These are phyloP conservation scores for Eupithecia vulgata DNA, from an alignment of 2,888 invertebrate genomes.

Conservation along the genomic window DNA sequence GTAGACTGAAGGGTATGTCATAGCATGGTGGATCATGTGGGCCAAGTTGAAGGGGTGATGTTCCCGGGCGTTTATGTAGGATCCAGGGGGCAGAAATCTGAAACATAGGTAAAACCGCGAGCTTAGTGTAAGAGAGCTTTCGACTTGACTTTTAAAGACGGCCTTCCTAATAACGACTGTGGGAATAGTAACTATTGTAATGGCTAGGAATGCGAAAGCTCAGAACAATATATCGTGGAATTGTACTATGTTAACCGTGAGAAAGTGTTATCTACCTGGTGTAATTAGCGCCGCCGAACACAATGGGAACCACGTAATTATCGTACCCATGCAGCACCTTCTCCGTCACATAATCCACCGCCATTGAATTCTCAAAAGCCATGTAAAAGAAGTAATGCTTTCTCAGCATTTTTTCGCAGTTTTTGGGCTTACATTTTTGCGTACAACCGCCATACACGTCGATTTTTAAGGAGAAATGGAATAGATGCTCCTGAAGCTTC, in stretches of 20 bases:
- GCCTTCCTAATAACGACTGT: background rate
- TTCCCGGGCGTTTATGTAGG: conserved; percentile 64
- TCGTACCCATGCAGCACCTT: conserved; percentile 72
- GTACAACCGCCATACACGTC: conserved; percentile 62
- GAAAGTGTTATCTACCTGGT: conserved; percentile 55
- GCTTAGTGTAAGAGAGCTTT: background rate
- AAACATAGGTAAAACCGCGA: background rate
- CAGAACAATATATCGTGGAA: background rate
- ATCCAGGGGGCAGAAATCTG: conserved; percentile 66
- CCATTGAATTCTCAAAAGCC: conserved; percentile 66
- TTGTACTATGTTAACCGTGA: conserved; percentile 27
- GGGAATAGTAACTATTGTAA: background rate
- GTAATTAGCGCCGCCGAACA: conserved; percentile 87
- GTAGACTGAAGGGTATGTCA: conserved; percentile 49
- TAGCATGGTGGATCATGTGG: conserved; percentile 52
- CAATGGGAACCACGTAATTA: conserved; percentile 87
- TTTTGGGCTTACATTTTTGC: conserved; percentile 47
- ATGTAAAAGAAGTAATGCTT: conserved; percentile 67
- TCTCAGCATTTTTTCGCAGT: conserved; percentile 54
- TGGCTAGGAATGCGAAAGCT: background rate
- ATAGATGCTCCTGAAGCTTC: conserved; percentile 61
- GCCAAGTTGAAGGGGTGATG: conserved; percentile 63
- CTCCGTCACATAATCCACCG: conserved; percentile 67
- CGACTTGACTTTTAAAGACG: background rate
- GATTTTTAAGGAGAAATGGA: conserved; percentile 56